Conservation (phyloP, 2,797 vertebrate genomes). For the Sus cebifrons region DNA sequence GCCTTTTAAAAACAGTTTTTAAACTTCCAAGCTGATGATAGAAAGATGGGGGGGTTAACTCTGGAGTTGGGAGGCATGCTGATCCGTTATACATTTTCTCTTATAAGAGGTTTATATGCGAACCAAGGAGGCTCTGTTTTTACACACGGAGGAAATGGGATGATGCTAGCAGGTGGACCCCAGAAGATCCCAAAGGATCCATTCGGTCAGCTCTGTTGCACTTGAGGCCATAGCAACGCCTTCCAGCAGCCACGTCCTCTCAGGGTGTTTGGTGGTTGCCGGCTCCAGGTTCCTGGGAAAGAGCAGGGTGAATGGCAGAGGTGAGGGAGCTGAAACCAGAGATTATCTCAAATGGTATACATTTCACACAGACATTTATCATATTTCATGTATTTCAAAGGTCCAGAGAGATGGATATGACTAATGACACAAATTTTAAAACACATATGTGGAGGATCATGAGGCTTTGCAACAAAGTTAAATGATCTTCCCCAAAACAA, state of each 20-base stretch:
- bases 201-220: not conserved
- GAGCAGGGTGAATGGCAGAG: conserved; percentile 37
- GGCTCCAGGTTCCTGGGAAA: not conserved
- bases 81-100: not conserved
- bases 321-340: conserved; percentile 33
- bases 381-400: conserved; percentile 29
- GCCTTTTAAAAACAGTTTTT: not conserved
- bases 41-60: not conserved
- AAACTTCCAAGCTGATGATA: not conserved
- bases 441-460: not conserved
- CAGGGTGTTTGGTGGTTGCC: not conserved
- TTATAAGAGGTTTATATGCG: not conserved
- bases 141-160: not conserved
- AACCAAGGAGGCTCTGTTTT: not conserved
- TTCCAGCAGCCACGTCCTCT: not conserved
- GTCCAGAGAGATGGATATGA: not conserved
- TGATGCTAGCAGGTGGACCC: not conserved
- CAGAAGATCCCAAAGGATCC: not conserved
- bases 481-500: not conserved
- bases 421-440: conserved; percentile 52
- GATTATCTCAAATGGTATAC: not conserved
- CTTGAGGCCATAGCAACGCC: not conserved
- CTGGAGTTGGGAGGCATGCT: not conserved
- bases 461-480: conserved; percentile 27
- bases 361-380: not conserved